Evolutionary conservation across 2,888 invertebrate species (phyloP).

Genomic region (Lasius platythorax): DNA sequence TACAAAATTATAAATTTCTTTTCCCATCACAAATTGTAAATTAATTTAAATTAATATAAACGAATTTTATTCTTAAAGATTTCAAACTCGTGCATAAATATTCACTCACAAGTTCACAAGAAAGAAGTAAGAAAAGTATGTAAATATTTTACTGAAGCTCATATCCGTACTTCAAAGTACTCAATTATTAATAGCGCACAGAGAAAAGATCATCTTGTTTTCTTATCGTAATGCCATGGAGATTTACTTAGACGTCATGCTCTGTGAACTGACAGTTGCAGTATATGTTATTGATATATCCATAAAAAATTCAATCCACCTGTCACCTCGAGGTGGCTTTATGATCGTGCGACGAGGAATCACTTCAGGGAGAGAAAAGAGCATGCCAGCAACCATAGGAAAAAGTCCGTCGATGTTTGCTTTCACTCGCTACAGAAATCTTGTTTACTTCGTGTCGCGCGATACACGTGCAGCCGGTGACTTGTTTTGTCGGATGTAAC

Average conservation of each 20-base stretch:
- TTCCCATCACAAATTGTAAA: not conserved
- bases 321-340: slow-evolving; percentile 29
- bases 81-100: not conserved
- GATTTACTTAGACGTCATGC: not conserved
- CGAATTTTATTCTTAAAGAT: not conserved
- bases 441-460: slow-evolving; percentile 39
- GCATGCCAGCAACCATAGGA: slow-evolving; percentile 12
- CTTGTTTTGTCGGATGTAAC: slow-evolving; percentile 56
- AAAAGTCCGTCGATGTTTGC: slow-evolving; percentile 53
- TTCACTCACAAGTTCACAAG: not conserved
- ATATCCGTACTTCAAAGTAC: not conserved
- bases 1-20: not conserved
- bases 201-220: not conserved
- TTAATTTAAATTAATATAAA: not conserved
- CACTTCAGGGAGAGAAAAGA: slow-evolving; percentile 30
- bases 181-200: not conserved
- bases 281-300: not conserved
- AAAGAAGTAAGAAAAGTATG: not conserved
- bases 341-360: slow-evolving; percentile 23
- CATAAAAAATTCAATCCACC: slow-evolving; percentile 40
- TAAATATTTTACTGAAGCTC: not conserved
- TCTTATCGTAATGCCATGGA: not conserved
- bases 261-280: not conserved
- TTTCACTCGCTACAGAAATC: slow-evolving; percentile 47
- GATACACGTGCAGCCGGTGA: slow-evolving; percentile 42